phyloP scores from a whole-genome alignment of 2,797 vertebrate species.

The Synaphobranchus kaupii region DNA sequence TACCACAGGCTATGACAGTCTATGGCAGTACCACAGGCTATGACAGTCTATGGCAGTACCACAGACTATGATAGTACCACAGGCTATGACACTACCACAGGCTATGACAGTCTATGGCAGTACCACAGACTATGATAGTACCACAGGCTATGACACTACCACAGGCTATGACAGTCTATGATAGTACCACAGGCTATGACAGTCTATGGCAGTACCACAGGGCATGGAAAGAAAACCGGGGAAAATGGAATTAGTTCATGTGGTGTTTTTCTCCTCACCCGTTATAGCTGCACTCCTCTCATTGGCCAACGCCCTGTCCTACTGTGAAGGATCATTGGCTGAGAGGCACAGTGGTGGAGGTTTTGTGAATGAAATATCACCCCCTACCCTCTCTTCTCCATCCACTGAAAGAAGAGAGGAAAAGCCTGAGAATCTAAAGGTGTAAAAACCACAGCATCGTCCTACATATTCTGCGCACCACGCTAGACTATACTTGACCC shows the following conservation, averaged over 20 bases:
- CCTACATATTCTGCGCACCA: background rate
- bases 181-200: background rate
- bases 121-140: background rate
- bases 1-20: too few species aligned
- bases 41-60: too few species aligned
- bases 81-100: background rate
- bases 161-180: background rate
- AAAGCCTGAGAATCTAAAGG: conserved; percentile 9
- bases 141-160: too few species aligned
- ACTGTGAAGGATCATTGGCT: background rate
- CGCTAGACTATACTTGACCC: conserved; percentile 1
- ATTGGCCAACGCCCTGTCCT: background rate
- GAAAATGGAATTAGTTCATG: background rate
- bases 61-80: background rate
- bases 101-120: too few species aligned
- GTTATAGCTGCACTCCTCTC: background rate
- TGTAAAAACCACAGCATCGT: background rate
- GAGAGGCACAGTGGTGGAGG: background rate
- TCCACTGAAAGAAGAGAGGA: conserved; percentile 21
- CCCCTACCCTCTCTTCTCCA: background rate
- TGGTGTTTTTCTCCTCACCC: background rate
- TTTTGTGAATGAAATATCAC: background rate
- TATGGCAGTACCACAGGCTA: background rate
- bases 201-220: background rate
- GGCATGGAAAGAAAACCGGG: background rate